Conservation (phyloP, 2,888 invertebrate genomes). For the Calliopum simillimum region DNA sequence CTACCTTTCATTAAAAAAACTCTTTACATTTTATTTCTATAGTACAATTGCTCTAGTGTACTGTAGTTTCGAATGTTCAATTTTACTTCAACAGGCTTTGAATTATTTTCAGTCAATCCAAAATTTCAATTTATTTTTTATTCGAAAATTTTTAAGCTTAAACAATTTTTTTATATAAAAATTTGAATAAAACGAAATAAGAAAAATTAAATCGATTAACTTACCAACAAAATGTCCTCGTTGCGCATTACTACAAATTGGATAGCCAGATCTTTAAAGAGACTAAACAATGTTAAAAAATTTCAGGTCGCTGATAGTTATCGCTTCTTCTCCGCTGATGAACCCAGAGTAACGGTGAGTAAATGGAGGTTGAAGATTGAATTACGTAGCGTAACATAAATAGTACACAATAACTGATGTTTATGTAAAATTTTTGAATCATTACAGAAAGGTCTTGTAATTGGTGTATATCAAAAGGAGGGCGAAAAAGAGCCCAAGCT, state of each 20-base stretch:
- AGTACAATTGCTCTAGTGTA: not conserved
- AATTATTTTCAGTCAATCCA: constrained; percentile 42
- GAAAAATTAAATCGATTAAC: constrained; percentile 39
- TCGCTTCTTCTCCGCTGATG: constrained; percentile 42
- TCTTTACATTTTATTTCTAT: no score
- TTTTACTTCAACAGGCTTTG: constrained; percentile 45
- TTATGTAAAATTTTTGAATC: constrained; percentile 10
- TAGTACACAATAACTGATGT: not conserved
- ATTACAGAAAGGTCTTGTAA: constrained; percentile 68
- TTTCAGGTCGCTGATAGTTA: constrained; percentile 35
- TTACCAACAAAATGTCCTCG: constrained; percentile 43
- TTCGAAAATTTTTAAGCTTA: constrained; percentile 45
- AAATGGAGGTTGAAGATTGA: not conserved
- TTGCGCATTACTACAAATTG: constrained; percentile 42
- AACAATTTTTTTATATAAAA: constrained; percentile 43
- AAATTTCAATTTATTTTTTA: constrained; percentile 47
- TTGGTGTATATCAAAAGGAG: constrained; percentile 69
- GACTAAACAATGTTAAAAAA: constrained; percentile 39
- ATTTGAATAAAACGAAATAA: constrained; percentile 41
- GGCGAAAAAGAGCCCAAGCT: constrained; percentile 66
- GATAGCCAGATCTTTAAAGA: constrained; percentile 41
- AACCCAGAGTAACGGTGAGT: constrained; percentile 48
- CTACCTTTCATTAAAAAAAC: no score
- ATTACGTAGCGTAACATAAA: not conserved
- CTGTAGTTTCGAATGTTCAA: constrained; percentile 35